A percentile compares a stretch with the other conserved stretches of the same genome.
Evolutionary conservation across 2,797 vertebrate genomes (phyloP).

Genomic region (Pseudochromis fuscus): DNA sequence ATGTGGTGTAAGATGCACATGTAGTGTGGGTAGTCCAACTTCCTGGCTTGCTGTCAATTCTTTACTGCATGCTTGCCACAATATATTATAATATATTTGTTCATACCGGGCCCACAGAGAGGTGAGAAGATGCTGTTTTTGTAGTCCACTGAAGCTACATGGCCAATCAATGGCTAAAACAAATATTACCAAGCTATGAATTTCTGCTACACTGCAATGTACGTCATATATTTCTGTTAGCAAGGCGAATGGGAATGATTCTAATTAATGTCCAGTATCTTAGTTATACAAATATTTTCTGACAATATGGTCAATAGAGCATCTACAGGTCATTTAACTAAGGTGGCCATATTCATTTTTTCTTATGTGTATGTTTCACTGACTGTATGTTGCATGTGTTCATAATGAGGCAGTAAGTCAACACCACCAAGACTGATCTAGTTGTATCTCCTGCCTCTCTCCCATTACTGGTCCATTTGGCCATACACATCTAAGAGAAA

Average conservation of each 20-base stretch:
- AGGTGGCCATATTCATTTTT: not conserved
- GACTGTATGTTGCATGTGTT: constrained; percentile 30
- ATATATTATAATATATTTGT: too few species aligned
- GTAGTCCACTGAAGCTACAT: too few species aligned
- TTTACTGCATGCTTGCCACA: too few species aligned
- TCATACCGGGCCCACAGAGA: too few species aligned
- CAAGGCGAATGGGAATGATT: too few species aligned
- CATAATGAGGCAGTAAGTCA: constrained; percentile 71
- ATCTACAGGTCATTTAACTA: not conserved
- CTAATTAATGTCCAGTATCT: too few species aligned
- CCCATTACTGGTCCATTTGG: constrained; percentile 52
- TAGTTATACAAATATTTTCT: too few species aligned
- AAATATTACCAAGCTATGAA: not conserved
- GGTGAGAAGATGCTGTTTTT: too few species aligned
- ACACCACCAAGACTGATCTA: constrained; percentile 66
- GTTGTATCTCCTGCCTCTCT: constrained; percentile 66
- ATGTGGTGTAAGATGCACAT: too few species aligned
- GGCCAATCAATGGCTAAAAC: too few species aligned
- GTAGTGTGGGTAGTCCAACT: too few species aligned
- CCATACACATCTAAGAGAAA: not conserved
- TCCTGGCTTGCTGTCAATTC: too few species aligned
- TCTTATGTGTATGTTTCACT: constrained; percentile 5
- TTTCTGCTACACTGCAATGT: not conserved
- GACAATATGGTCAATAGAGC: not conserved
- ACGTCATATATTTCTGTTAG: not conserved